These are phyloP conservation scores for Leontopithecus rosalia DNA, from an alignment of 2,797 vertebrate species.

Conservation along the genomic window DNA sequence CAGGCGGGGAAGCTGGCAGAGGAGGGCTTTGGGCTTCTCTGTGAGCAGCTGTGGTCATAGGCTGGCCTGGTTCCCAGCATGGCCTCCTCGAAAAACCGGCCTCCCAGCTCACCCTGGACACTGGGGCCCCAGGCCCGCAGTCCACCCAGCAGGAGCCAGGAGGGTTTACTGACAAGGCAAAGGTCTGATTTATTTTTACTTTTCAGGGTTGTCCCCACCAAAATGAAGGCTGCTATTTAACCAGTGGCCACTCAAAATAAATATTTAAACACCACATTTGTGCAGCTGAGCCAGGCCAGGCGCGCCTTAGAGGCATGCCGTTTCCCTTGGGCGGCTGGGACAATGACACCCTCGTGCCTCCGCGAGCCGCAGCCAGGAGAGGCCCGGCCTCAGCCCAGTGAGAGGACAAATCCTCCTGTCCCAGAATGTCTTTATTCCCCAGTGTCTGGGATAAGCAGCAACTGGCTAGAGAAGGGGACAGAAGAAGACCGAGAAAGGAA, in stretches of 20 bases:
- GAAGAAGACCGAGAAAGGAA: not conserved
- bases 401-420: not conserved
- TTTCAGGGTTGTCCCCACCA: not conserved
- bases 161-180: not conserved
- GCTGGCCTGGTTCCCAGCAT: not conserved
- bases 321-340: not conserved
- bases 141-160: not conserved
- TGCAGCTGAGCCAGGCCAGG: not conserved
- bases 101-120: not conserved
- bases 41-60: not conserved
- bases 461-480: not conserved
- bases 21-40: not conserved
- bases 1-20: not conserved
- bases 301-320: not conserved
- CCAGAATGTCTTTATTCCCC: not conserved
- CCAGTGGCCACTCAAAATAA: constrained; percentile 70
- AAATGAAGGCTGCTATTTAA: constrained; percentile 56
- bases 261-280: constrained; percentile 57
- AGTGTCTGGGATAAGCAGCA: not conserved
- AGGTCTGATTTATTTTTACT: constrained; percentile 64
- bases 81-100: not conserved
- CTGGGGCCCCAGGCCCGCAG: not conserved
- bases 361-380: not conserved
- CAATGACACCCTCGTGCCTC: not conserved
- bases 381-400: not conserved